A percentile compares a stretch with the other conserved stretches of the same genome.
phyloP scores from a whole-genome alignment of 2,797 vertebrate genomes.

The Eleutherodactylus coqui region DNA sequence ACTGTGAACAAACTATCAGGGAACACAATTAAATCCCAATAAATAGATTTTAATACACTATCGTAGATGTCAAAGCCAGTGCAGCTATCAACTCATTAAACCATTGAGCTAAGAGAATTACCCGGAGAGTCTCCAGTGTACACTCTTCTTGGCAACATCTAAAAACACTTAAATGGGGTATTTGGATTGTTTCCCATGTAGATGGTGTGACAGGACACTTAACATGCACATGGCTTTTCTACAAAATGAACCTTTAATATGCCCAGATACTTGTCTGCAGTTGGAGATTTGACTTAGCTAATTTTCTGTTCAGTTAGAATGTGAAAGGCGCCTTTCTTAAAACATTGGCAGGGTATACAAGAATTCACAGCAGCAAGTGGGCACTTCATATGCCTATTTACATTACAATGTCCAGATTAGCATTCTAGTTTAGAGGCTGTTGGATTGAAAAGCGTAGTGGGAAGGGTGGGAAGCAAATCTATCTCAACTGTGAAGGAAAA shows the following conservation, averaged over 20 bases:
- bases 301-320: constrained; percentile 50
- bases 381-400: constrained; percentile 56
- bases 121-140: constrained; percentile 17
- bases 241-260: constrained; percentile 58
- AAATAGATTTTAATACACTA: constrained; percentile 46
- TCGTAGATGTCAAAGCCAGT: constrained; percentile 34
- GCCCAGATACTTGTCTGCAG: constrained; percentile 56
- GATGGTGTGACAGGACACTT: constrained; percentile 55
- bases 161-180: constrained; percentile 53
- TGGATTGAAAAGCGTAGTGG: constrained; percentile 15
- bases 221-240: constrained; percentile 57
- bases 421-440: constrained; percentile 52
- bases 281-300: constrained; percentile 57
- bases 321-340: constrained; percentile 54
- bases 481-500: neutral
- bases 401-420: constrained; percentile 61
- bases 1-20: neutral
- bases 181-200: constrained; percentile 49
- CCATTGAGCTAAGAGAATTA: constrained; percentile 26
- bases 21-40: constrained; percentile 31
- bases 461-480: constrained; percentile 23
- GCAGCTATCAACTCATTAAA: constrained; percentile 36
- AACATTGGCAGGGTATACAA: constrained; percentile 60
- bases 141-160: constrained; percentile 36
- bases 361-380: constrained; percentile 58